phyloP scores from a whole-genome alignment of 2,797 vertebrate genomes.

The Hephaestus fuliginosus region DNA sequence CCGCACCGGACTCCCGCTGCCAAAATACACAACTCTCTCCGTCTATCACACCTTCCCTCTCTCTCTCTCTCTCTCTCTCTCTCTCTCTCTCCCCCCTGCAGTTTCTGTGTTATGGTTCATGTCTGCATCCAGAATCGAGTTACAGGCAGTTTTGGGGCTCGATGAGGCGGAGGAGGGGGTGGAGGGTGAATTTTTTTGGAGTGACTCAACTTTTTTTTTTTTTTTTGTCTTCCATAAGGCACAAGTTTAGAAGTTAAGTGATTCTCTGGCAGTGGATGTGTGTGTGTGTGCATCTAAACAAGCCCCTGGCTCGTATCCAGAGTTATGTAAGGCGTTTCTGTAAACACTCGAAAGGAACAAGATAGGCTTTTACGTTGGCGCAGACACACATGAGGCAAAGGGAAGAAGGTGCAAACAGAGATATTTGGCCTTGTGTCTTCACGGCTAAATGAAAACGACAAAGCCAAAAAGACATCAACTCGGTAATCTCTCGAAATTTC shows the following conservation, averaged over 20 bases:
- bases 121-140: constrained; percentile 71
- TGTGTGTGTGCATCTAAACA: constrained; percentile 30
- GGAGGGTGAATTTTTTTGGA: constrained; percentile 61
- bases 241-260: constrained; percentile 40
- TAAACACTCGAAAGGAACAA: background rate
- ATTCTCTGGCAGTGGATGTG: constrained; percentile 27
- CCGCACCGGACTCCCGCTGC: constrained; percentile 48
- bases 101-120: constrained; percentile 63
- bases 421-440: background rate
- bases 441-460: background rate
- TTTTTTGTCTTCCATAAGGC: constrained; percentile 39
- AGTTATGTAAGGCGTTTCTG: constrained; percentile 12
- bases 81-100: constrained; percentile 32
- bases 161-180: constrained; percentile 25
- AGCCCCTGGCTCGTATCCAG: constrained; percentile 4
- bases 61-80: background rate
- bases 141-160: constrained; percentile 70
- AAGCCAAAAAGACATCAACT: constrained; percentile 22
- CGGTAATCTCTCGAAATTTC: background rate
- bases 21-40: constrained; percentile 72
- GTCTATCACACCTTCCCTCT: constrained; percentile 23
- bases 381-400: background rate
- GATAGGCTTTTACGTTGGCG: background rate
- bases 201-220: constrained; percentile 66
- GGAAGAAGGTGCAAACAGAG: background rate